Evolutionary conservation across 2,888 invertebrate species (phyloP).

Genomic region (Eristalis tenax): DNA sequence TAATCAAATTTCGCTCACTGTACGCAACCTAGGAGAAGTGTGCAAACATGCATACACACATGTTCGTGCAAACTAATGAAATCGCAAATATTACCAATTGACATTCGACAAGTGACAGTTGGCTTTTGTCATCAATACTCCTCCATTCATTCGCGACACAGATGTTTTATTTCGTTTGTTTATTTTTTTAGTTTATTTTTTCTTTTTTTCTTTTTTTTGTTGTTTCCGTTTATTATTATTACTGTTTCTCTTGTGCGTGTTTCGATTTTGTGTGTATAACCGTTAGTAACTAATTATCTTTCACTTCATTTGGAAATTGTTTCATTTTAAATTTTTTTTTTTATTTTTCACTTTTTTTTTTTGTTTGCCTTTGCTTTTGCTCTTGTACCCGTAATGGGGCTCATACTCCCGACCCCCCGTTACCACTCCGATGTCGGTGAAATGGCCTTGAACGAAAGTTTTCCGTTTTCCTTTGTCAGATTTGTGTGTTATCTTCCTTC

Average conservation of each 20-base stretch:
- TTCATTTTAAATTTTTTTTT: conserved; percentile 5
- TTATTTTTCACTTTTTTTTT: conserved; percentile 22
- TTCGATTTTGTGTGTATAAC: conserved; percentile 23
- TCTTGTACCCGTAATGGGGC: conserved; percentile 17
- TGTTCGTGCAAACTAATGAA: neutral
- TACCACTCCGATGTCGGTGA: conserved; percentile 60
- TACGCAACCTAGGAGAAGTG: neutral
- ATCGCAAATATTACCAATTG: conserved; percentile 14
- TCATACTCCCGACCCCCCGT: conserved; percentile 20
- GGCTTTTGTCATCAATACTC: conserved; percentile 8
- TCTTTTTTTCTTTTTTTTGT: neutral
- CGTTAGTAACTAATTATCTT: conserved; percentile 31
- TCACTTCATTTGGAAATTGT: conserved; percentile 40
- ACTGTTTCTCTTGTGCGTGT: conserved; percentile 49
- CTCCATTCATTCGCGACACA: conserved; percentile 33
- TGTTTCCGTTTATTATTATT: neutral
- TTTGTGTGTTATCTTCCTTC: conserved; percentile 59
- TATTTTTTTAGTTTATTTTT: neutral
- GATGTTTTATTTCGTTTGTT: conserved; percentile 1
- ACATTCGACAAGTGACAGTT: conserved; percentile 38
- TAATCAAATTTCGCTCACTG: conserved; percentile 5
- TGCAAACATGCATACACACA: conserved; percentile 6
- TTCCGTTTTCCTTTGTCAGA: conserved; percentile 70
- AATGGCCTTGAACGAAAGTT: conserved; percentile 72
- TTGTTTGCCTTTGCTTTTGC: neutral